Evolutionary conservation across 2,113 vertebrate species (phyloP).

Genomic region (Lontra canadensis): DNA sequence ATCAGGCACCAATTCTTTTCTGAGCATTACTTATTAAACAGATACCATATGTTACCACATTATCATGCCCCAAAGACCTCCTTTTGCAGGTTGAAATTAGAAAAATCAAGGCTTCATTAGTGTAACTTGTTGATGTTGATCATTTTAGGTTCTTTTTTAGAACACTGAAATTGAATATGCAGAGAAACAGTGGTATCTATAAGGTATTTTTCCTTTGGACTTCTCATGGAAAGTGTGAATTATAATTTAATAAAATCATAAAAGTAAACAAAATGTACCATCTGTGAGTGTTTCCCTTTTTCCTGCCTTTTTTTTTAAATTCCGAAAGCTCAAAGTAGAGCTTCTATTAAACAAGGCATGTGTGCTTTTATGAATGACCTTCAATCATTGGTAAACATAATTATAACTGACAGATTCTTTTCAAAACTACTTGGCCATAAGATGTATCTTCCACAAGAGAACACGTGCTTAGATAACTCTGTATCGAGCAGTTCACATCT

Average conservation of each 20-base stretch:
- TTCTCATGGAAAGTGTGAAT: conserved; percentile 12
- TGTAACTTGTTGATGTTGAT: conserved; percentile 77
- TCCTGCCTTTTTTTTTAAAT: not conserved
- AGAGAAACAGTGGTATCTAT: conserved; percentile 61
- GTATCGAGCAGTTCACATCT: conserved; percentile 40
- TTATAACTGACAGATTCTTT: not conserved
- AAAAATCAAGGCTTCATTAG: conserved; percentile 83
- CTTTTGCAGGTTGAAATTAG: conserved; percentile 85
- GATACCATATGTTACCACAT: conserved; percentile 76
- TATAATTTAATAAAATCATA: conserved; percentile 62
- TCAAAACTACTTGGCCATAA: conserved; percentile 57
- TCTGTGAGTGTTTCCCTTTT: not conserved
- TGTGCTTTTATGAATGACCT: conserved; percentile 28
- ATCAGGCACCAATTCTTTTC: conserved; percentile 34
- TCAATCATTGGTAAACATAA: conserved; percentile 62
- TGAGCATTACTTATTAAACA: conserved; percentile 72
- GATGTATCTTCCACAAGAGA: conserved; percentile 35
- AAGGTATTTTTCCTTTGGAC: conserved; percentile 62
- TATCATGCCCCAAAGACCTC: conserved; percentile 83
- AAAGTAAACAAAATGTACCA: conserved; percentile 58
- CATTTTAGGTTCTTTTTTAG: conserved; percentile 77
- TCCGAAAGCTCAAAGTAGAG: conserved; percentile 57
- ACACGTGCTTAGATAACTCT: conserved; percentile 61
- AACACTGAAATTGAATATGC: conserved; percentile 66
- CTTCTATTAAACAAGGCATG: conserved; percentile 21